Evolutionary conservation across 2,888 invertebrate species (phyloP).

Genomic region (Pterobdella sp.): DNA sequence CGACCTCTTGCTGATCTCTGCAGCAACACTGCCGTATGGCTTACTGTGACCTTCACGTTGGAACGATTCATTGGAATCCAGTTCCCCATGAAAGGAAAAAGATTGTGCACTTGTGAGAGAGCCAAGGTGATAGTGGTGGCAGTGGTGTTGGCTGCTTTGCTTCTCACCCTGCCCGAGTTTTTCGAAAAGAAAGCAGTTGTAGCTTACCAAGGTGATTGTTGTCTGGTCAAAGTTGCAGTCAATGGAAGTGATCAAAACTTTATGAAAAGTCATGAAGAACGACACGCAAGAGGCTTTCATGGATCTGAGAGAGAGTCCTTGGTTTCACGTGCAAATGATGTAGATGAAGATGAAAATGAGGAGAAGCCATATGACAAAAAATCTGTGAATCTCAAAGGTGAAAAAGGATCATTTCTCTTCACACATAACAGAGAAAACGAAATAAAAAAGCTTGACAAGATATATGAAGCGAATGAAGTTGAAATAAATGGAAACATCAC

Average conservation of each 20-base stretch:
- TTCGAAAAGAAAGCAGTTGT: constrained; percentile 22
- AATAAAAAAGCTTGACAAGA: not conserved
- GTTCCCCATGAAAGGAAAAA: constrained; percentile 64
- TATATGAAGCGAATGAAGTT: not conserved
- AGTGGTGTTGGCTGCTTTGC: constrained; percentile 5
- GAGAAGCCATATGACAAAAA: not conserved
- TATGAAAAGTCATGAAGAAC: too few species aligned
- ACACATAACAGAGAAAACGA: too few species aligned
- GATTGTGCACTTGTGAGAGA: constrained; percentile 23
- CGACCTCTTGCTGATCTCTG: constrained; percentile 63
- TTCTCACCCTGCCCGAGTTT: constrained; percentile 26
- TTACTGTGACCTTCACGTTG: constrained; percentile 67
- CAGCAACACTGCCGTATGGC: constrained; percentile 65
- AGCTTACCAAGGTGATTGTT: not conserved
- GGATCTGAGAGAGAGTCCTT: too few species aligned
- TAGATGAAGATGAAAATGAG: not conserved
- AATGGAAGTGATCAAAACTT: not conserved
- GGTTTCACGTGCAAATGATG: not conserved
- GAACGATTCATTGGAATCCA: constrained; percentile 70
- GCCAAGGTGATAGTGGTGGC: not conserved
- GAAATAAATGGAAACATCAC: not conserved
- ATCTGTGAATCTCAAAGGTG: too few species aligned
- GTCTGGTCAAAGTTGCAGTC: not conserved
- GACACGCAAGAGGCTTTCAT: too few species aligned
- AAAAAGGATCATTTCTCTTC: too few species aligned